These are phyloP conservation scores for Zosterops borbonicus DNA, from an alignment of 2,113 vertebrate species.

Conservation along the genomic window DNA sequence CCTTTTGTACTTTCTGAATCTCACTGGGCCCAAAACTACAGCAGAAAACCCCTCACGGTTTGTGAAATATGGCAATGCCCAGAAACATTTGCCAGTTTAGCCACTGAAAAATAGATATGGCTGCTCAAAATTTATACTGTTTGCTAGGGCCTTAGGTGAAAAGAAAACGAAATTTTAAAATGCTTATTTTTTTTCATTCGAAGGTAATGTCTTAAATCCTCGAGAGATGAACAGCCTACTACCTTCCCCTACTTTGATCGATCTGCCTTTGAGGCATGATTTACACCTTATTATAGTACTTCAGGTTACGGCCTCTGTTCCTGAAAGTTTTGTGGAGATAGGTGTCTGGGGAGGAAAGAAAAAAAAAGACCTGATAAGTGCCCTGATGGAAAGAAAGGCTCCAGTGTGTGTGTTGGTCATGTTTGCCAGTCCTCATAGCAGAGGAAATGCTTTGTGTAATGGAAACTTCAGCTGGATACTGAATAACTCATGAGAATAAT, in stretches of 20 bases:
- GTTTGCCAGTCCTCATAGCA: background rate
- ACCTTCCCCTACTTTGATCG: conserved; percentile 42
- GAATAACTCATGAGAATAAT: background rate
- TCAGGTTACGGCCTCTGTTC: conserved; percentile 57
- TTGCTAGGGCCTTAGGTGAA: conserved; percentile 56
- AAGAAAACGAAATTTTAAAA: conserved; percentile 57
- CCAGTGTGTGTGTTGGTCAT: accelerated
- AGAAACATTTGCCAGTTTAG: conserved; percentile 61
- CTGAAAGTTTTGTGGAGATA: conserved; percentile 54
- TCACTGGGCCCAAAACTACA: conserved; percentile 56
- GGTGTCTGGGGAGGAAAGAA: background rate
- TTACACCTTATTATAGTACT: conserved; percentile 53
- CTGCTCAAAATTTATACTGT: conserved; percentile 56
- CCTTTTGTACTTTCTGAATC: conserved; percentile 67
- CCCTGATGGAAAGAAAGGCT: background rate
- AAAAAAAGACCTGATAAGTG: background rate
- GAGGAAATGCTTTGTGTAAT: background rate
- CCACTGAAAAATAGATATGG: conserved; percentile 63
- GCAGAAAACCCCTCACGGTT: conserved; percentile 15
- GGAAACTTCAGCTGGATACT: background rate
- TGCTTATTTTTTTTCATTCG: conserved; percentile 63
- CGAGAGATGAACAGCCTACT: conserved; percentile 46
- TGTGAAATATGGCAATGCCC: conserved; percentile 60
- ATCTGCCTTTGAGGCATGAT: conserved; percentile 48
- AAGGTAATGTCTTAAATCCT: conserved; percentile 61